These are phyloP conservation scores for Timema cristinae DNA, from an alignment of 2,888 invertebrate species.

Conservation along the genomic window DNA sequence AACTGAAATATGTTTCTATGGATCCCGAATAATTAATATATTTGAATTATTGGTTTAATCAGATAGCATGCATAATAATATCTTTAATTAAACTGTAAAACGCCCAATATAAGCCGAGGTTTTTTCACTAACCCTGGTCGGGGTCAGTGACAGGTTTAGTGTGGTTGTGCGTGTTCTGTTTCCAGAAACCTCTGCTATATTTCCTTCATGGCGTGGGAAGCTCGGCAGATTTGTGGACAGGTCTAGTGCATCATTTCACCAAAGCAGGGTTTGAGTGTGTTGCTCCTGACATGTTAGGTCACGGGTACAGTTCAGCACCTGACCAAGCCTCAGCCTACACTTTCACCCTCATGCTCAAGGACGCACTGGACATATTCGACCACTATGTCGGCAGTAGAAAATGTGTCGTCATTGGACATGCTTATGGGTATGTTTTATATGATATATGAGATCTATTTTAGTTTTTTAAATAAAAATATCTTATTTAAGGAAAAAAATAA, in stretches of 20 bases:
- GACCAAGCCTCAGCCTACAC: constrained; percentile 52
- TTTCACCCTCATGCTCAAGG: constrained; percentile 56
- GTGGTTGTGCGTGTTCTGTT: not conserved
- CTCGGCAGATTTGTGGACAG: constrained; percentile 59
- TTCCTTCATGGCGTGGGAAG: constrained; percentile 66
- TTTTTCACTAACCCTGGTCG: no score
- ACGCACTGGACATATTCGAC: constrained; percentile 57
- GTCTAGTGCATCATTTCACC: constrained; percentile 56
- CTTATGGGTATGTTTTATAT: constrained; percentile 56
- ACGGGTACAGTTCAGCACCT: constrained; percentile 62
- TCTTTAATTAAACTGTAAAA: no score
- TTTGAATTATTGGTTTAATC: no score
- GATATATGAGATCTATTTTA: not conserved
- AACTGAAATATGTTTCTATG: no score
- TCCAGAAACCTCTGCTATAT: constrained; percentile 52
- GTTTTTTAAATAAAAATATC: not conserved
- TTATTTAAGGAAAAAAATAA: not conserved
- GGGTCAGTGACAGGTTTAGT: no score
- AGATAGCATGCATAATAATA: no score
- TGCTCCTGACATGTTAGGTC: constrained; percentile 64
- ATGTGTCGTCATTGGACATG: constrained; percentile 62
- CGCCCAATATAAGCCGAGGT: no score
- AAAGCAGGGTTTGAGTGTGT: constrained; percentile 58
- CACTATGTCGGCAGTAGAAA: constrained; percentile 54
- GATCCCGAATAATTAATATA: no score